Conservation (phyloP, 2,113 vertebrate species). For the Paratilapia polleni region DNA sequence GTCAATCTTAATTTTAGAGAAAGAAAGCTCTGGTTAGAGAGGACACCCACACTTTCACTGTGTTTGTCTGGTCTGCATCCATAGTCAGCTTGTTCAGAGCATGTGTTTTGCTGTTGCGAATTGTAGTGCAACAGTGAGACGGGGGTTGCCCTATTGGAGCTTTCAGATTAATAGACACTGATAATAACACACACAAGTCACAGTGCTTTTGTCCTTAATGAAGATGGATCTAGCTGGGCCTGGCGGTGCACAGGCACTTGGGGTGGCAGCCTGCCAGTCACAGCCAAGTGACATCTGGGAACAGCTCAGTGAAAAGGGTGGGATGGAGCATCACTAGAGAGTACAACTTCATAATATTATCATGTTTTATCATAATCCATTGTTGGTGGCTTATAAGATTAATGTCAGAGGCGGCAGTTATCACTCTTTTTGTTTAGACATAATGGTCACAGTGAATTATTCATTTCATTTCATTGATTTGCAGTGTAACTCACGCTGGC, state of each 20-base stretch:
- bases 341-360: constrained; percentile 75
- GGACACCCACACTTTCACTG: background rate
- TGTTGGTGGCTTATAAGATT: constrained; percentile 74
- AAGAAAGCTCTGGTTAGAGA: background rate
- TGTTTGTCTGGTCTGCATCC: background rate
- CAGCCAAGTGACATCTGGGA: constrained; percentile 71
- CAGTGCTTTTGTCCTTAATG: constrained; percentile 69
- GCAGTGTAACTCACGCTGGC: constrained; percentile 58
- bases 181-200: constrained; percentile 76
- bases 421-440: constrained; percentile 73
- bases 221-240: constrained; percentile 74
- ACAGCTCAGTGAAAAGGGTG: constrained; percentile 63
- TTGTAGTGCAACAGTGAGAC: constrained; percentile 45
- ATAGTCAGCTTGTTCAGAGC: constrained; percentile 13
- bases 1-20: constrained; percentile 31
- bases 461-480: constrained; percentile 75
- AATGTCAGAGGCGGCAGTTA: constrained; percentile 70
- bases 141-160: constrained; percentile 66
- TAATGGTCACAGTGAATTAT: constrained; percentile 77
- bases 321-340: constrained; percentile 58
- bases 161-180: constrained; percentile 76
- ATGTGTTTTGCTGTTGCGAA: constrained; percentile 25
- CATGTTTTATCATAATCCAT: constrained; percentile 76
- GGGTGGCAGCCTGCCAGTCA: constrained; percentile 77
- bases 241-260: constrained; percentile 56